A percentile compares a stretch with the other conserved stretches of the same genome.
Evolutionary conservation across 1,140 invertebrate species (phyloP).

Genomic region (Batillaria attramentaria): DNA sequence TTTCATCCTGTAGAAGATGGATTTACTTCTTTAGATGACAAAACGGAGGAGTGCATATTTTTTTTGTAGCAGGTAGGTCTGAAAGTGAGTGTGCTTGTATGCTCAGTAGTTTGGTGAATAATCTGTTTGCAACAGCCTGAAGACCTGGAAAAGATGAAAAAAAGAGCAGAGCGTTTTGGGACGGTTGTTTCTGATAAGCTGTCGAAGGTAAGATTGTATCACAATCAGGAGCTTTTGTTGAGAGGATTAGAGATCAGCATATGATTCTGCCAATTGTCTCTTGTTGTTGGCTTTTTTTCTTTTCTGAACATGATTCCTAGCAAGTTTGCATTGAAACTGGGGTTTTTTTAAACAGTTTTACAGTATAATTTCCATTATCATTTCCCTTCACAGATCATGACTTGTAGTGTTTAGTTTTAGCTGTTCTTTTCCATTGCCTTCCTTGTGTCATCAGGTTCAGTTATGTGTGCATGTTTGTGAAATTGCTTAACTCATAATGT

Average conservation of each 20-base stretch:
- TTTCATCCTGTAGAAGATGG: background rate
- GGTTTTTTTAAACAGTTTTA: background rate
- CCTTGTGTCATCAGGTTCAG: background rate
- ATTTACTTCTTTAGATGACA: background rate
- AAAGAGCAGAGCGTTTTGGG: conserved; percentile 61
- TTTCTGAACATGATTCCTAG: background rate
- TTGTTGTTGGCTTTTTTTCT: conserved; percentile 14
- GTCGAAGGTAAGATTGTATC: conserved; percentile 57
- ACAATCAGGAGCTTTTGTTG: no score
- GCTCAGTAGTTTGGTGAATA: no score
- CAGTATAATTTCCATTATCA: background rate
- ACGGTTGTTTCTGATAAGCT: conserved; percentile 46
- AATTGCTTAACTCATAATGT: no score
- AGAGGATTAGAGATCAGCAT: no score
- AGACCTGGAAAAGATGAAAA: conserved; percentile 53
- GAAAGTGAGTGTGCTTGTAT: no score
- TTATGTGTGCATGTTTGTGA: background rate
- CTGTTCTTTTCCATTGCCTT: no score
- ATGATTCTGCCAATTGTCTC: no score
- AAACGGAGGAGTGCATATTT: background rate
- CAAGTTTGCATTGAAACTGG: background rate
- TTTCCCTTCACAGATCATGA: background rate
- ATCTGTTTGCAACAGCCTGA: conserved; percentile 41
- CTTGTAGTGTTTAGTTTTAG: no score
- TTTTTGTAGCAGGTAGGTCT: no score